Evolutionary conservation across 2,888 invertebrate species (phyloP).

Genomic region (Drosophila percnosoma): DNA sequence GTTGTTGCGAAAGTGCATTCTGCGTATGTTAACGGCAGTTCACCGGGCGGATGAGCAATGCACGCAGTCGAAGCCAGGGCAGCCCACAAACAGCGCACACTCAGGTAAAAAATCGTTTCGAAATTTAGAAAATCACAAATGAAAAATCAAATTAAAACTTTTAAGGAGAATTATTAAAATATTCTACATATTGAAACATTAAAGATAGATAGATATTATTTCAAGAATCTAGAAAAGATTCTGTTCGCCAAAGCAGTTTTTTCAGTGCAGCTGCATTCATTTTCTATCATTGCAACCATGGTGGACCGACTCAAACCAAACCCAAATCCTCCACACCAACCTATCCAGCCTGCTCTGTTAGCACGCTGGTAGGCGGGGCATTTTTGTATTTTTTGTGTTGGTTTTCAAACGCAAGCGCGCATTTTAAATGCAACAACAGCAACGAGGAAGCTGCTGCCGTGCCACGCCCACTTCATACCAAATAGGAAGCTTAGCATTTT

Average conservation of each 20-base stretch:
- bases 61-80: conserved; percentile 28
- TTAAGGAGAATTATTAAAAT: background rate
- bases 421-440: conserved; percentile 80
- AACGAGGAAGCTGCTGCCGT: conserved; percentile 12
- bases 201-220: background rate
- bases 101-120: background rate
- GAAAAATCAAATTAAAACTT: background rate
- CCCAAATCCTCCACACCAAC: background rate
- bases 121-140: background rate
- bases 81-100: conserved; percentile 24
- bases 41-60: conserved; percentile 71
- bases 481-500: conserved; percentile 73
- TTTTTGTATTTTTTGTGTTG: conserved; percentile 80
- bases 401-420: conserved; percentile 84
- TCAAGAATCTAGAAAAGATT: background rate
- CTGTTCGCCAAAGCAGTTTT: background rate
- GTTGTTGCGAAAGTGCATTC: conserved; percentile 69
- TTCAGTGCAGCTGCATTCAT: conserved; percentile 61
- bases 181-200: background rate
- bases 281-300: conserved; percentile 57
- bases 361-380: conserved; percentile 80
- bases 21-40: conserved; percentile 38
- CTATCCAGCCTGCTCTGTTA: background rate
- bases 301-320: conserved; percentile 44
- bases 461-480: conserved; percentile 46